Conservation (phyloP, 2,888 invertebrate species). For the Drosophila gaucha region DNA sequence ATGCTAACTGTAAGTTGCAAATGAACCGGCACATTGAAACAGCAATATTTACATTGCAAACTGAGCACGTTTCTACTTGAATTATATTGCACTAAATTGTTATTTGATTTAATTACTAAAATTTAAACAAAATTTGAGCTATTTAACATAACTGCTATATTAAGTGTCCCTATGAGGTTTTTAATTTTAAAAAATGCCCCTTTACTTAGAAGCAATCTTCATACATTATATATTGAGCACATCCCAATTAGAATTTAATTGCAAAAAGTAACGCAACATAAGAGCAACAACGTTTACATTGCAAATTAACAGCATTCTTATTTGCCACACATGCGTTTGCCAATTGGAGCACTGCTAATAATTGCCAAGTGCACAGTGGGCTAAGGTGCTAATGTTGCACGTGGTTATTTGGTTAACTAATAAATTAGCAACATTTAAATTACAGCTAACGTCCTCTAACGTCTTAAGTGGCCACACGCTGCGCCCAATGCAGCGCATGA, state of each 20-base stretch:
- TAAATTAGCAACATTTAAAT: constrained; percentile 36
- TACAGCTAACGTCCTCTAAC: constrained; percentile 18
- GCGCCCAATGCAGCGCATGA: constrained; percentile 14
- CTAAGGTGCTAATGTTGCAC: constrained; percentile 9
- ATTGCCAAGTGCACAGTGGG: constrained; percentile 8
- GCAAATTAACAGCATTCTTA: background rate
- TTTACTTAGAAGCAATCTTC: no score
- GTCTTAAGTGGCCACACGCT: constrained; percentile 32
- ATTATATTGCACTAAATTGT: no score
- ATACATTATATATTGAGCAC: no score
- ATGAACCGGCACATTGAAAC: background rate
- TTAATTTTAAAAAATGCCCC: no score
- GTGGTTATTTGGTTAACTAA: constrained; percentile 20
- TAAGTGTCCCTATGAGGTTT: no score
- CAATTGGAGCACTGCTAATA: constrained; percentile 17
- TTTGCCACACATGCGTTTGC: background rate
- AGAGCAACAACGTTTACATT: background rate
- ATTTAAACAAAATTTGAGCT: no score
- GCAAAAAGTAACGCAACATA: background rate
- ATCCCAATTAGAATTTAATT: background rate
- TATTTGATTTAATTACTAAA: no score
- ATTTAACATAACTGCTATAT: no score
- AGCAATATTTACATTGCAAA: constrained; percentile 3
- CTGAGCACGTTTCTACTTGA: background rate
- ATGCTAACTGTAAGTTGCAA: constrained; percentile 1